A percentile compares a stretch with the other conserved stretches of the same genome.
Conservation (phyloP, 2,797 vertebrate species). For the Leptatherina wallacei region DNA sequence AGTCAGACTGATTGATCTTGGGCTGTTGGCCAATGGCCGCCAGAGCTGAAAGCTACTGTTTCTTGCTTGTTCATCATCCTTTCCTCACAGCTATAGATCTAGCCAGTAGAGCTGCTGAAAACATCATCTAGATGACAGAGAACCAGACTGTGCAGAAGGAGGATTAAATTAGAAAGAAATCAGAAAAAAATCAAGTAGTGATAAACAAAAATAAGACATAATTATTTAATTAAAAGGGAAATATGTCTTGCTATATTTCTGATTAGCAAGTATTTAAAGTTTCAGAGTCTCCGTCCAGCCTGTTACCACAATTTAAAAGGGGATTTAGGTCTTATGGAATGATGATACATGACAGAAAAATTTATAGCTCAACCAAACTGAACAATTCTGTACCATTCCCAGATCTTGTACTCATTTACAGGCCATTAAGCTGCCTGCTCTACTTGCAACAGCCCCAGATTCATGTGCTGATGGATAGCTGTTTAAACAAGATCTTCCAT, state of each 20-base stretch:
- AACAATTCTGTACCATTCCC: slow-evolving; percentile 42
- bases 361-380: slow-evolving; percentile 41
- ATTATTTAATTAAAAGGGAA: slow-evolving; percentile 20
- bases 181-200: slow-evolving; percentile 9
- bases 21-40: slow-evolving; percentile 47
- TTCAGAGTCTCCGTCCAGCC: slow-evolving; percentile 4
- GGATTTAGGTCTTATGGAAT: slow-evolving; percentile 32
- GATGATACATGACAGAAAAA: slow-evolving; percentile 44
- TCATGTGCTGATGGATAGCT: slow-evolving; percentile 59
- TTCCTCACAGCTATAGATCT: slow-evolving; percentile 30
- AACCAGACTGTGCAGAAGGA: slow-evolving; percentile 15
- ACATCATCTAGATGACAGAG: slow-evolving; percentile 23
- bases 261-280: slow-evolving; percentile 42
- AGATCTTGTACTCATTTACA: slow-evolving; percentile 47
- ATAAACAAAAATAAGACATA: slow-evolving; percentile 13
- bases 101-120: slow-evolving; percentile 23
- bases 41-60: slow-evolving; percentile 48
- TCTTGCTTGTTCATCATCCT: slow-evolving; percentile 43
- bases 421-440: slow-evolving; percentile 54
- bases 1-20: slow-evolving; percentile 39
- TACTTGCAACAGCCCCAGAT: slow-evolving; percentile 18
- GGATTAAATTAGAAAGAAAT: slow-evolving; percentile 1
- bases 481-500: slow-evolving; percentile 58
- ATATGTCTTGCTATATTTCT: slow-evolving; percentile 41
- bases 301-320: slow-evolving; percentile 46